These are phyloP conservation scores for Tragelaphus imberbis DNA, from an alignment of 2,113 vertebrate species.

Conservation along the genomic window DNA sequence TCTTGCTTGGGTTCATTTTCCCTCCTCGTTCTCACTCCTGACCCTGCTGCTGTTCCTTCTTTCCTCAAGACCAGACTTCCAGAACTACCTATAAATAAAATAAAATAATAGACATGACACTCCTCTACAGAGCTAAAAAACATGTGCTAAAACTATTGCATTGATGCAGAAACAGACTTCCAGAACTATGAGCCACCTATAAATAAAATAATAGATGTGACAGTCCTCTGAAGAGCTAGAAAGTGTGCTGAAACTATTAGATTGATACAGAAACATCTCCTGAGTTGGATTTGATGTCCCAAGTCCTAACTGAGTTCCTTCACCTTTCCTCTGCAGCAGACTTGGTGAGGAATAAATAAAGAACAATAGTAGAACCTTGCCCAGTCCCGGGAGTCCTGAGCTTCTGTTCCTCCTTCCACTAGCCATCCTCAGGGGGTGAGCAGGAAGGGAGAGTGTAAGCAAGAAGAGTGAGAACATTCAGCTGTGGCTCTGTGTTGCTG, in stretches of 20 bases:
- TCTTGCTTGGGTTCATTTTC: not conserved
- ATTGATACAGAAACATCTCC: not conserved
- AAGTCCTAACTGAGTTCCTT: not conserved
- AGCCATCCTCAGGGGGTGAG: not conserved
- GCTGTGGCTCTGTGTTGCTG: not conserved
- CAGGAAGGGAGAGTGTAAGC: not conserved
- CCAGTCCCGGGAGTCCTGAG: not conserved
- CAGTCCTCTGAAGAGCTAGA: not conserved
- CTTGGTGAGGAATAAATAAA: not conserved
- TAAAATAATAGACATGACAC: not conserved
- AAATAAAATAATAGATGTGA: not conserved
- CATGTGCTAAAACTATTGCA: not conserved
- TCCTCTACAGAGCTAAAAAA: not conserved
- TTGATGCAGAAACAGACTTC: not conserved
- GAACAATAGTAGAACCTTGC: not conserved
- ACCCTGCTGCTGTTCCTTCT: not conserved
- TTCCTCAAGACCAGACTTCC: not conserved
- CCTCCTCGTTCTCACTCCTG: not conserved
- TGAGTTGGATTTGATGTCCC: not conserved
- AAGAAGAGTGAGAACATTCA: not conserved
- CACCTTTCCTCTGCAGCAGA: not conserved
- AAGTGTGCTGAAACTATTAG: not conserved
- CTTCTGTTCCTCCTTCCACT: not conserved
- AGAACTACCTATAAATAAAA: not conserved
- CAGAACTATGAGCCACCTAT: not conserved